Percentiles rank a stretch among this genome's conserved stretches.
These are phyloP conservation scores for Drosophila aldrichi DNA, from an alignment of 2,888 invertebrate genomes.

Conservation along the genomic window DNA sequence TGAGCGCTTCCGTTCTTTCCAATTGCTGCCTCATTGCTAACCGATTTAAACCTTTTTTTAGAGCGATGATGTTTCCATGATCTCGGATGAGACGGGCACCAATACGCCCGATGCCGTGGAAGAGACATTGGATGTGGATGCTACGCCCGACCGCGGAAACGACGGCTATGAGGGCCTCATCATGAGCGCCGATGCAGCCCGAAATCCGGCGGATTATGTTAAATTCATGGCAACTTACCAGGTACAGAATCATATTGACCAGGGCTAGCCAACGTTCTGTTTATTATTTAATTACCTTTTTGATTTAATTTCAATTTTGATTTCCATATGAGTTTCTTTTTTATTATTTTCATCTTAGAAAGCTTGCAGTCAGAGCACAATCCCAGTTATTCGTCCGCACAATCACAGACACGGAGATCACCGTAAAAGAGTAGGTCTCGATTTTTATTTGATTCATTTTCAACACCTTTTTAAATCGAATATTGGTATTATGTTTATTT, in stretches of 20 bases:
- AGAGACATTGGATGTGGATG: conserved; percentile 53
- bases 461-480: accelerated
- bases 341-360: conserved; percentile 70
- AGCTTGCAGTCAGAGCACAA: conserved; percentile 81
- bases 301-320: conserved; percentile 16
- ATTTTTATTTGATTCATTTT: conserved; percentile 29
- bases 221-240: conserved; percentile 85
- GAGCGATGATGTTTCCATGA: conserved; percentile 40
- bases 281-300: conserved; percentile 18
- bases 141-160: conserved; percentile 25
- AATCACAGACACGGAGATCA: conserved; percentile 5
- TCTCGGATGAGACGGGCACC: conserved; percentile 43
- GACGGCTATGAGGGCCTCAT: conserved; percentile 83
- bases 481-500: neutral
- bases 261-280: neutral
- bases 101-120: conserved; percentile 59
- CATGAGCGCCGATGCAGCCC: conserved; percentile 82
- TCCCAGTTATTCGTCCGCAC: conserved; percentile 72
- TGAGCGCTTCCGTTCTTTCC: neutral
- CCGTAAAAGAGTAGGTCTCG: conserved; percentile 73
- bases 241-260: conserved; percentile 58
- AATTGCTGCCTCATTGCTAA: too few species aligned
- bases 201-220: conserved; percentile 83
- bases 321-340: conserved; percentile 34
- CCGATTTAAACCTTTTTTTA: neutral